phyloP scores from a whole-genome alignment of 1,140 invertebrate genomes.

The Ladona fulva region DNA sequence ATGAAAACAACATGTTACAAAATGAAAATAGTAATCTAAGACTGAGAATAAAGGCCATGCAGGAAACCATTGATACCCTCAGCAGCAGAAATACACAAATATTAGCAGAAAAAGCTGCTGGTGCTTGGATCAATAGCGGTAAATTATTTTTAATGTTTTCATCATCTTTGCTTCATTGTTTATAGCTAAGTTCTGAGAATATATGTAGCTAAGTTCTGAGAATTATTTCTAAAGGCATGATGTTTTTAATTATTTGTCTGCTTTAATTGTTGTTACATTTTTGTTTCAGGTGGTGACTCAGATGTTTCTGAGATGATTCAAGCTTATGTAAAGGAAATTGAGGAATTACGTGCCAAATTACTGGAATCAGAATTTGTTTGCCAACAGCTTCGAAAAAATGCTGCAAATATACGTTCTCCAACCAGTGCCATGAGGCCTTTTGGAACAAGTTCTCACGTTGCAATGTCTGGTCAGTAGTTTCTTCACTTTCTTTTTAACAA shows the following conservation, averaged over 20 bases:
- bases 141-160: constrained; percentile 20
- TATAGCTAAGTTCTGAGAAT: too few relatives aligned
- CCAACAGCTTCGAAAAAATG: constrained; percentile 56
- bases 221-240: too few relatives aligned
- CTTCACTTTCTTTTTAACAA: not conserved
- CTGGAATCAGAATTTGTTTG: constrained; percentile 82
- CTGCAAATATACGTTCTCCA: constrained; percentile 21
- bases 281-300: constrained; percentile 33
- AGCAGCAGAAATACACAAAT: constrained; percentile 63
- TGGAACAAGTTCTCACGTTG: constrained; percentile 25
- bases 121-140: constrained; percentile 53
- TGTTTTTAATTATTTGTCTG: too few relatives aligned
- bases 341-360: constrained; percentile 76
- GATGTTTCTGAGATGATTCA: constrained; percentile 62
- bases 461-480: constrained; percentile 22
- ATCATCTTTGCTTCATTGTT: too few relatives aligned
- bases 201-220: too few relatives aligned
- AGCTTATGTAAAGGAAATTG: constrained; percentile 84
- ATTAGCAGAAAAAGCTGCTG: constrained; percentile 65
- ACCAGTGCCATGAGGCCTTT: not conserved
- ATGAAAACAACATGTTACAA: constrained; percentile 91
- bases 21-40: constrained; percentile 79
- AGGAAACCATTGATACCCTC: constrained; percentile 86
- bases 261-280: not conserved
- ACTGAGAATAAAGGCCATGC: constrained; percentile 82